Base-by-base conservation (phyloP, 2,113 vertebrate genomes). In the Pseudopipra pipra region DNA sequence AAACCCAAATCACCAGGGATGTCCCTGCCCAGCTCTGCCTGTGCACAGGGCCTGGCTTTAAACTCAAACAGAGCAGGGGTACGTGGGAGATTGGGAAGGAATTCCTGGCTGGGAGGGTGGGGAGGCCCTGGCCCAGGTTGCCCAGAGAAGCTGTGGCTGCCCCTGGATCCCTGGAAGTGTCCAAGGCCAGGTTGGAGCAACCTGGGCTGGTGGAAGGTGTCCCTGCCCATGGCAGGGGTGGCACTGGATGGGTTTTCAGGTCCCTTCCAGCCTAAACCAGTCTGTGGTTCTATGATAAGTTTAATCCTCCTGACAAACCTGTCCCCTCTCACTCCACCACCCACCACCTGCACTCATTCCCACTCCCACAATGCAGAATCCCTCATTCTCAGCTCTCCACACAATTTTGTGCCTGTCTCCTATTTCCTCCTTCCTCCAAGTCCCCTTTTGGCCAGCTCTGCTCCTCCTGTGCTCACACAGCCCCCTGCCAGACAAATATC, bases 351-450 rank as follows among this genome's bases (percentile, higher is more conserved):
- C 21, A 33, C 20, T 22, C 55, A 55, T 6, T 30, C 39, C 35
- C 4, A 5, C 35, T 37, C 44, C 33, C 2, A 25, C 4, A 0
- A 9, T 5, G 5, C 5, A 11, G 65, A 31, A 20, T 15, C 20
- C 31, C 55, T 56, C 33, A 8, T 56, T 12, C 37, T 30, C 28
- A 14, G 12, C 11, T 21, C 58, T 65, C 37, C 51, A 10, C 24
- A 18, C 12, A 5, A 19, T 12, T 31, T 52, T 24, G 31, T 46
- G 8, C 24, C 25, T 20, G 1, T 21, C n/a, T 21, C 37, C 24
- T 18, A 1, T 35, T 39, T 31, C n/a, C 8, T 41, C 25, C 44
- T 31, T 39, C 18, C 44, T 22, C 39, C 18, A 65, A 8, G 15
- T 37, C 27, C 3, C 27, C 6, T 13, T 66, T 39, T 37, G 28